Percentiles rank a stretch among this genome's conserved stretches.
These are phyloP conservation scores for Fulica atra DNA, from an alignment of 2,113 vertebrate genomes.

Conservation along the genomic window DNA sequence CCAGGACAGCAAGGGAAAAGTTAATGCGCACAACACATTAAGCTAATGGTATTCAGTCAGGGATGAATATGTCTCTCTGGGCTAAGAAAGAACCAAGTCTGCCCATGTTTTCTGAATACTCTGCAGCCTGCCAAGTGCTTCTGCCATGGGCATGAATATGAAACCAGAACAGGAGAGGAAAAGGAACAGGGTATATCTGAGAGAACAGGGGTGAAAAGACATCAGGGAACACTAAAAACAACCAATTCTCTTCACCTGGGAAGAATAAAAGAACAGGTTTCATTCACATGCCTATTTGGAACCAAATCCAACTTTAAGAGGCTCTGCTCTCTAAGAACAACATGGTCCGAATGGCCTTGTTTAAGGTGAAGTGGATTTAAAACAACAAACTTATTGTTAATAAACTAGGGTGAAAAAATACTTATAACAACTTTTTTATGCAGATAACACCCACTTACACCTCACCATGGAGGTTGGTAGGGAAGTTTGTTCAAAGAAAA, in stretches of 20 bases:
- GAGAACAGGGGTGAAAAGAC: neutral
- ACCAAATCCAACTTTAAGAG: neutral
- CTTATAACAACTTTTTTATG: neutral
- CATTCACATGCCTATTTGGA: neutral
- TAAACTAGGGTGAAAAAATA: neutral
- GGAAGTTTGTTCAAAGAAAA: neutral
- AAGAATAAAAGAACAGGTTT: neutral
- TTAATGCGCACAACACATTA: neutral
- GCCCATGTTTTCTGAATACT: neutral
- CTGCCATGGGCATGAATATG: neutral
- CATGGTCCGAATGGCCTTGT: neutral
- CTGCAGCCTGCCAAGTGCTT: neutral
- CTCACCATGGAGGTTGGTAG: neutral
- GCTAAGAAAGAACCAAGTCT: slow-evolving; percentile 19
- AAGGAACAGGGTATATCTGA: neutral
- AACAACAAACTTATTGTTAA: neutral
- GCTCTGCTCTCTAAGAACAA: fast-evolving
- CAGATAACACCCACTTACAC: neutral
- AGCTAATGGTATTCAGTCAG: slow-evolving; percentile 29
- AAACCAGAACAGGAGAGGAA: neutral
- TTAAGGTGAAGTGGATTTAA: neutral
- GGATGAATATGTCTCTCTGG: neutral
- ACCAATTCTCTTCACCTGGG: neutral
- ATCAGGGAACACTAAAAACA: neutral
- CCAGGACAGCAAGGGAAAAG: neutral